Percentiles rank a stretch among this genome's conserved stretches.
Evolutionary conservation across 2,113 vertebrate species (phyloP).

Genomic region (Cervus canadensis): DNA sequence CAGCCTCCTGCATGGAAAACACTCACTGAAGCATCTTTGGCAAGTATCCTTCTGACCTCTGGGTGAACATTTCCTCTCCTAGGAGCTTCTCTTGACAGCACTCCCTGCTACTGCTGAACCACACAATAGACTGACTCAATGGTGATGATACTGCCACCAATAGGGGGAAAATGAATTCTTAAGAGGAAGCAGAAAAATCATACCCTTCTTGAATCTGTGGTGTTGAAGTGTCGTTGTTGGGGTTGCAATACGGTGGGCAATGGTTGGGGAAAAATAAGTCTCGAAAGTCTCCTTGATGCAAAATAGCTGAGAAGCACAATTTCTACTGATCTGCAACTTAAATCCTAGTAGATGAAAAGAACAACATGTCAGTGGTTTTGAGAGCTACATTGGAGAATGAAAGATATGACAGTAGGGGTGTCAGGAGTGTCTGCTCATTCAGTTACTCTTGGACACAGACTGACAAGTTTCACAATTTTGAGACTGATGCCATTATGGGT

Average conservation of each 20-base stretch:
- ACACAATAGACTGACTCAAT: not conserved
- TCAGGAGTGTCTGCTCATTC: not conserved
- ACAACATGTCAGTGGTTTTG: not conserved
- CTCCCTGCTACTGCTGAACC: not conserved
- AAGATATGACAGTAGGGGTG: not conserved
- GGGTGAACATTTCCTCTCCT: not conserved
- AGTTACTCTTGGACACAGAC: not conserved
- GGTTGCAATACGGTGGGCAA: not conserved
- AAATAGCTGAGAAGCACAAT: not conserved
- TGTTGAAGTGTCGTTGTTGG: not conserved
- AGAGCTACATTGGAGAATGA: not conserved
- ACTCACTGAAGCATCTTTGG: not conserved
- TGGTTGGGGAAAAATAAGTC: not conserved
- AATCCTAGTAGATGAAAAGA: not conserved
- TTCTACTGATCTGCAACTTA: not conserved
- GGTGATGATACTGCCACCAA: not conserved
- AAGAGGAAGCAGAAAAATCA: not conserved
- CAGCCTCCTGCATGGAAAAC: not conserved
- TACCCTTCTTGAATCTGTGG: not conserved
- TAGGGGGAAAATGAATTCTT: not conserved
- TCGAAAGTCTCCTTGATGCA: not conserved
- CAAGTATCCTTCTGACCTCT: not conserved
- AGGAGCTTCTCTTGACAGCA: not conserved
- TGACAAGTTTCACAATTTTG: not conserved
- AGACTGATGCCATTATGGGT: not conserved